Evolutionary conservation across 2,113 vertebrate genomes (phyloP).

Genomic region (Setophaga petechia): DNA sequence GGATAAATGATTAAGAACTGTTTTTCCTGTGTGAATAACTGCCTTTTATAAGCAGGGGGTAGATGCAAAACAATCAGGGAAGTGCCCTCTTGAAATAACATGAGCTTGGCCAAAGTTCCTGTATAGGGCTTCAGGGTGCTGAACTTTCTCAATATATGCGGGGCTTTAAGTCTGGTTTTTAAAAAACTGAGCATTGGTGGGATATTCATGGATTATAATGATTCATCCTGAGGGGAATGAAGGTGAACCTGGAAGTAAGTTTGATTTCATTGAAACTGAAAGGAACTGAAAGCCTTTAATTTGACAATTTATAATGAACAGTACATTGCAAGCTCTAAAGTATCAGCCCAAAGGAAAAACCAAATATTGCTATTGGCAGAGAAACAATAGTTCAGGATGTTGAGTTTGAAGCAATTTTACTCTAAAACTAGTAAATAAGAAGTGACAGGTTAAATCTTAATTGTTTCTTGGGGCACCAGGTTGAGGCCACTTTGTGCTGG

Average conservation of each 20-base stretch:
- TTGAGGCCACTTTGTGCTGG: background rate
- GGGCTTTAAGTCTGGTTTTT: background rate
- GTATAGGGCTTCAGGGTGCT: background rate
- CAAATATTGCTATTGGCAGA: background rate
- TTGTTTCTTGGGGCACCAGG: background rate
- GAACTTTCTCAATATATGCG: background rate
- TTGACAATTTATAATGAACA: background rate
- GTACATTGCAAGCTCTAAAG: background rate
- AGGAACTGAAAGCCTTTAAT: background rate
- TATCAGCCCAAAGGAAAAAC: background rate
- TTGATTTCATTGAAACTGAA: constrained; percentile 16
- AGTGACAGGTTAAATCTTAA: constrained; percentile 12
- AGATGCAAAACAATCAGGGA: background rate
- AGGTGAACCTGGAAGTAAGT: background rate
- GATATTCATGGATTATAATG: background rate
- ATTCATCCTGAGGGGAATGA: background rate
- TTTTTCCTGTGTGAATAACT: background rate
- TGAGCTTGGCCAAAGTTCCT: background rate
- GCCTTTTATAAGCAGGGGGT: background rate
- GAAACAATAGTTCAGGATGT: background rate
- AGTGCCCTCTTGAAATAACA: background rate
- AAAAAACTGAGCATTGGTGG: background rate
- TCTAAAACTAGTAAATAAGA: background rate
- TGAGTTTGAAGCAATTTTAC: background rate
- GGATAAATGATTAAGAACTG: background rate